A percentile compares a stretch with the other conserved stretches of the same genome.
These are phyloP conservation scores for Karalla daura DNA, from an alignment of 2,797 vertebrate genomes.

Conservation along the genomic window DNA sequence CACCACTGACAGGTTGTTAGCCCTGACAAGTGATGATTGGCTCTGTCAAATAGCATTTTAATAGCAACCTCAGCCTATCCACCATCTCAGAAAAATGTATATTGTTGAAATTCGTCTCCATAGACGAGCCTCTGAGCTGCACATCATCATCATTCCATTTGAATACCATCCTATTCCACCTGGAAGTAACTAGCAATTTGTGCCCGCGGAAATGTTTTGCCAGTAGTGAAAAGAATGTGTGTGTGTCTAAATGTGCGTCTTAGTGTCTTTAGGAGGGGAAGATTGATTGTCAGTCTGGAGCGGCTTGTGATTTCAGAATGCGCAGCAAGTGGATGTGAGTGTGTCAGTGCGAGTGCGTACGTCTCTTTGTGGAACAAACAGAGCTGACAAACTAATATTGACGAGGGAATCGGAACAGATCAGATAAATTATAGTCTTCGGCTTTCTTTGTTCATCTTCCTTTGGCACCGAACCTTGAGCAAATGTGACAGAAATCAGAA, in stretches of 20 bases:
- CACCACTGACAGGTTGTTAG: slow-evolving; percentile 21
- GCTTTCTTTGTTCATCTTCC: slow-evolving; percentile 46
- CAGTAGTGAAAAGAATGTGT: slow-evolving; percentile 13
- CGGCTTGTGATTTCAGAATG: slow-evolving; percentile 51
- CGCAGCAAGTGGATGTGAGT: slow-evolving; percentile 14
- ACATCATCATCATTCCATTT: slow-evolving; percentile 31
- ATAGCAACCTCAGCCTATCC: not conserved
- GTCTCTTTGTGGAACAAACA: slow-evolving; percentile 37
- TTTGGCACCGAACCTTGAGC: slow-evolving; percentile 41
- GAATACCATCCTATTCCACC: slow-evolving; percentile 32
- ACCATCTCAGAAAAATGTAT: slow-evolving; percentile 11
- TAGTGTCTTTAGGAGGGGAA: slow-evolving; percentile 14
- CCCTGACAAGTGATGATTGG: slow-evolving; percentile 2
- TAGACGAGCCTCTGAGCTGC: slow-evolving; percentile 15
- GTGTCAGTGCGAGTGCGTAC: slow-evolving; percentile 4
- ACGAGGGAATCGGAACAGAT: slow-evolving; percentile 50
- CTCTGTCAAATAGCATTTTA: slow-evolving; percentile 15
- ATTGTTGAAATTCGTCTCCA: slow-evolving; percentile 10
- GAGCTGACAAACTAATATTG: slow-evolving; percentile 64
- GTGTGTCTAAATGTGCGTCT: not conserved
- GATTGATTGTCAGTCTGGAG: slow-evolving; percentile 51
- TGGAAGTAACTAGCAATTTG: slow-evolving; percentile 29
- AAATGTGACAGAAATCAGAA: slow-evolving; percentile 44
- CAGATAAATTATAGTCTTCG: slow-evolving; percentile 65
- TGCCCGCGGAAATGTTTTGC: not conserved